Evolutionary conservation across 2,888 invertebrate species (phyloP).

Genomic region (Myopa testacea): DNA sequence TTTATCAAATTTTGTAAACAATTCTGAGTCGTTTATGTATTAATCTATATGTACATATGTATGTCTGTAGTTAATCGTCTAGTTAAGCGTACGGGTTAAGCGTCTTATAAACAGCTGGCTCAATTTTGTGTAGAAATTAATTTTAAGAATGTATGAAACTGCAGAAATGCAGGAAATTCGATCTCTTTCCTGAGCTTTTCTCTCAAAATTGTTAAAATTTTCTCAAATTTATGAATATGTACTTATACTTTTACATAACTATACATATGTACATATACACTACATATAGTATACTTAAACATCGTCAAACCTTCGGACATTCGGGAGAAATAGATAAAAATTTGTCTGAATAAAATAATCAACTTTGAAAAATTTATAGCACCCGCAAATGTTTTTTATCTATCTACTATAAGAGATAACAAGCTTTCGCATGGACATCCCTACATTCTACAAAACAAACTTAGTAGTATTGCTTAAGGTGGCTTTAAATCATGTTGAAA

Average conservation of each 20-base stretch:
- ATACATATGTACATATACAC: too few species aligned
- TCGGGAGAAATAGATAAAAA: too few species aligned
- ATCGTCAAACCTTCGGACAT: too few species aligned
- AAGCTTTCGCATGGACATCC: not conserved
- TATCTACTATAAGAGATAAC: not conserved
- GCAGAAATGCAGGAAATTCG: not conserved
- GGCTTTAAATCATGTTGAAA: constrained; percentile 17
- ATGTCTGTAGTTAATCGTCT: too few species aligned
- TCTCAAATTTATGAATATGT: not conserved
- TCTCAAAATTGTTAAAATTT: not conserved
- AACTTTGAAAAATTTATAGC: constrained; percentile 1
- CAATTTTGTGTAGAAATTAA: too few species aligned
- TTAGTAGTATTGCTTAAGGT: constrained; percentile 3
- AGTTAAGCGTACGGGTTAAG: too few species aligned
- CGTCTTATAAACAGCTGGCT: too few species aligned
- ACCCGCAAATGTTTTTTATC: not conserved
- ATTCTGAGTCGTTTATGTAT: too few species aligned
- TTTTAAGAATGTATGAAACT: not conserved
- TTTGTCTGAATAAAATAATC: not conserved
- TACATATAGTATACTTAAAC: too few species aligned
- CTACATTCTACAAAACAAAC: not conserved
- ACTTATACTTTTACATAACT: too few species aligned
- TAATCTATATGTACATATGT: too few species aligned
- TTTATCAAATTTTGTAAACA: too few species aligned
- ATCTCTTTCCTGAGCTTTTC: not conserved